Base-by-base conservation (phyloP, 2,797 vertebrate species). In the Urosaurus nigricauda region DNA sequence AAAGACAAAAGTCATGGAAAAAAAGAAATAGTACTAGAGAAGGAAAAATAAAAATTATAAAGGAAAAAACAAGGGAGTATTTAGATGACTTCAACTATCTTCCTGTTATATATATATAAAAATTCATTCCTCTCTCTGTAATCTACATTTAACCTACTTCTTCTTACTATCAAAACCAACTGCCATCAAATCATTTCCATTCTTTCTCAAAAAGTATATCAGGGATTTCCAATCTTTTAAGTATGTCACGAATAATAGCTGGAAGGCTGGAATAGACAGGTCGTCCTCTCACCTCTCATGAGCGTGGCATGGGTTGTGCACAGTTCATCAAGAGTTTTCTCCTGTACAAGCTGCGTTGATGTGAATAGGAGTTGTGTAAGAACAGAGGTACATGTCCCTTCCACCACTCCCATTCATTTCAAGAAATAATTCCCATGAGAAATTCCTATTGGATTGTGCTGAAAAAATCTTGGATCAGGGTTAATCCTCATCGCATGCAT, bases 361-460 rank as follows among this genome's bases (percentile, higher is more conserved):
- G 58, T 70, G 73, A 79, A 32, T 13, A 53, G 60, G 51, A 2
- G 35, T 73, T 74, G 24, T 80, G 77, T 56, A 85, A 74, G 71
- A 74, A 16, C 24, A 60, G 37, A 63, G 32, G 63, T 37, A 40
- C 24, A 63, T 68, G 24, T 60, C 71, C 40, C 29, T 43, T 35
- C 65, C 40, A 79, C 53, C 47, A 58, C 83, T 89, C 68, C 53
- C 53, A 51, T 89, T 51, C 24, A 51, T 74, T 80, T 73, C 21
- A 24, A 71, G 60, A 51, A 37, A 80, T 40, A 53, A 85, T 89
- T 89, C 88, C 77, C 77, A 85, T 60, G 88, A 80, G 78, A 79
- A 89, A 51, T 47, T 74, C n/a, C 88, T 53, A 65, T 24, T 8
- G 58, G 21, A 74, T 37, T 40, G 21, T 80, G 68, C 75, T 51